phyloP scores from a whole-genome alignment of 2,113 vertebrate genomes.

The Merops nubicus region DNA sequence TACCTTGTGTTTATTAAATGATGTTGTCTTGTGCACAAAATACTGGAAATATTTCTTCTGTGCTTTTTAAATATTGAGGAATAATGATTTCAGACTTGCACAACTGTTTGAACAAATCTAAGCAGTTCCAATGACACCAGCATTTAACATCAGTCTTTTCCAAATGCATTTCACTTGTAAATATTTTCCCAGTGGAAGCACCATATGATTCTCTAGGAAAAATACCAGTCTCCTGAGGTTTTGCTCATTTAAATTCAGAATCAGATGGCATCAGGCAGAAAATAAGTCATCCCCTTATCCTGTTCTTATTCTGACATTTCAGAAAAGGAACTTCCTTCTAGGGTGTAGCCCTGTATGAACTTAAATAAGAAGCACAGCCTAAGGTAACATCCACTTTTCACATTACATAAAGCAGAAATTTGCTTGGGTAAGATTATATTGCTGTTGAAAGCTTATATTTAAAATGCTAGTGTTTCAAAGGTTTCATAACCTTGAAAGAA shows the following conservation, averaged over 20 bases:
- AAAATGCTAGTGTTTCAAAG: neutral
- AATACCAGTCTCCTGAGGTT: conserved; percentile 51
- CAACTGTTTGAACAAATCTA: neutral
- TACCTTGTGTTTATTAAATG: neutral
- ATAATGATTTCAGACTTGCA: neutral
- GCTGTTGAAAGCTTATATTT: neutral
- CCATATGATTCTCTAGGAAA: conserved; percentile 30
- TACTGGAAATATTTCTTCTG: neutral
- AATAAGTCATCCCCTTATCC: conserved; percentile 41
- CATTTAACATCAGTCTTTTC: conserved; percentile 15
- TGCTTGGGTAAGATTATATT: neutral
- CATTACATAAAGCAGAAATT: neutral
- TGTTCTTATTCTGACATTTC: conserved; percentile 48
- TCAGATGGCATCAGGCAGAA: conserved; percentile 40
- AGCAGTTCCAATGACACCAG: neutral
- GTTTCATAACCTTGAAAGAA: neutral
- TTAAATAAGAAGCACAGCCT: neutral
- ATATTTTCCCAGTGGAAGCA: conserved; percentile 25
- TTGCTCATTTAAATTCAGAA: conserved; percentile 52
- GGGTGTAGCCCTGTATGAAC: conserved; percentile 2
- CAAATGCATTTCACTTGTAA: conserved; percentile 34
- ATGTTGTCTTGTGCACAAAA: neutral
- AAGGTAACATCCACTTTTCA: conserved; percentile 1
- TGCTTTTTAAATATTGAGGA: no score
- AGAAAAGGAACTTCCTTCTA: conserved; percentile 23